Evolutionary conservation across 2,797 vertebrate genomes (phyloP).

Genomic region (Allobates femoralis): DNA sequence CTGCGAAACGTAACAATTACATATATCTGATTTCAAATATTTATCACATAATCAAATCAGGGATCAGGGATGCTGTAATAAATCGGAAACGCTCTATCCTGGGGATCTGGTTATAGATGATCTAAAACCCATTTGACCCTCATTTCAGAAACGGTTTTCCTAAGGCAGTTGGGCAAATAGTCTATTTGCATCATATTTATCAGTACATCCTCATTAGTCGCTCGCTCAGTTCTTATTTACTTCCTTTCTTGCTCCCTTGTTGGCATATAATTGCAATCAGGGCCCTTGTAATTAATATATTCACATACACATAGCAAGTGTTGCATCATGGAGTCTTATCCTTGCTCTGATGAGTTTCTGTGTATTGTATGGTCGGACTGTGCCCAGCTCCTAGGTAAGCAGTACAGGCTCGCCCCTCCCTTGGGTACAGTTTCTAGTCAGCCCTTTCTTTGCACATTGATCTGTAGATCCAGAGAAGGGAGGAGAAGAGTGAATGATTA

Average conservation of each 20-base stretch:
- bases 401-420: slow-evolving; percentile 21
- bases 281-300: slow-evolving; percentile 1
- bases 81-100: no score
- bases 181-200: background rate
- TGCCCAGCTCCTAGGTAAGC: slow-evolving; percentile 6
- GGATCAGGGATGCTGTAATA: no score
- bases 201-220: background rate
- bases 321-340: background rate
- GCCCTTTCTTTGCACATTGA: slow-evolving; percentile 47
- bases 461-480: slow-evolving; percentile 2
- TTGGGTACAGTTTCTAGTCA: slow-evolving; percentile 31
- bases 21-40: no score
- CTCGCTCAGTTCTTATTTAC: background rate
- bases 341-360: background rate
- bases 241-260: slow-evolving; percentile 10
- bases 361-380: background rate
- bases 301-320: slow-evolving; percentile 27
- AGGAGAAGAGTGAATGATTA: slow-evolving; percentile 44
- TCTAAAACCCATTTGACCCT: no score
- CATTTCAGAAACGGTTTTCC: no score
- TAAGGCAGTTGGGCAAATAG: background rate
- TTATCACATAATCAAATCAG: no score
- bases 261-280: background rate
- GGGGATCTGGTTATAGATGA: no score
- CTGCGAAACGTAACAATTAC: no score